Base-by-base conservation (phyloP, 1,140 invertebrate species). In the Mamestra configurata region DNA sequence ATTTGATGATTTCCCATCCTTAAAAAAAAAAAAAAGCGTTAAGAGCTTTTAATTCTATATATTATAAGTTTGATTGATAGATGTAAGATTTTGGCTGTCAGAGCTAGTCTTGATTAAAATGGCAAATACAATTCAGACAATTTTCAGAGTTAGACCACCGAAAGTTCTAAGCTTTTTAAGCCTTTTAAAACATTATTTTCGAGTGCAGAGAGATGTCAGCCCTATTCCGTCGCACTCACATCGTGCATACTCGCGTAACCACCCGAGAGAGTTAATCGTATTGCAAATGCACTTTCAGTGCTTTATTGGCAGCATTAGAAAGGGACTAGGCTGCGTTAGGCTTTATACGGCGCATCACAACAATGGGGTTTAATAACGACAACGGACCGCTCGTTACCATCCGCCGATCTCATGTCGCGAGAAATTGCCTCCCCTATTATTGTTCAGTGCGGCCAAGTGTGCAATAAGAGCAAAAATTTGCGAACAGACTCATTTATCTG, bases 281-380 rank as follows among this genome's bases (percentile, higher is more conserved):
- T 84, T 82, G 85, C 85, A 91, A 90, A 89, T 87, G 86, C 86
- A 89, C 83, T 90, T 89, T 89, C 85, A 87, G 84, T 88, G 88
- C 87, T 92, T 92, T 92, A 91, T 92, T 90, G 84, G 86, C 81
- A 83, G 87, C 86, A 91, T 92, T 90, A 91, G 92, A 90, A 88
- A 84, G 84, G 84, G 79, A 87, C 84, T 86, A 84, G 82, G 75
- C 80, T 82, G 81, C 82, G 77, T 87, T 79, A 81, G 84, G 79
- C 86, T 89, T 89, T 92, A 91, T 93, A 93, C 84, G 86, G 86
- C 80, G 80, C 85, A 89, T 91, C 87, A 88, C 86, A 92, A 92
- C 88, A 91, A 92, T 90, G 85, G 88, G 83, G 84, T 86, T 90
- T 90, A 91, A 90, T 90, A 91, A 89, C 85, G 79, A 90, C 87